Conservation (phyloP, 2,113 vertebrate genomes). For the Pterocles gutturalis region DNA sequence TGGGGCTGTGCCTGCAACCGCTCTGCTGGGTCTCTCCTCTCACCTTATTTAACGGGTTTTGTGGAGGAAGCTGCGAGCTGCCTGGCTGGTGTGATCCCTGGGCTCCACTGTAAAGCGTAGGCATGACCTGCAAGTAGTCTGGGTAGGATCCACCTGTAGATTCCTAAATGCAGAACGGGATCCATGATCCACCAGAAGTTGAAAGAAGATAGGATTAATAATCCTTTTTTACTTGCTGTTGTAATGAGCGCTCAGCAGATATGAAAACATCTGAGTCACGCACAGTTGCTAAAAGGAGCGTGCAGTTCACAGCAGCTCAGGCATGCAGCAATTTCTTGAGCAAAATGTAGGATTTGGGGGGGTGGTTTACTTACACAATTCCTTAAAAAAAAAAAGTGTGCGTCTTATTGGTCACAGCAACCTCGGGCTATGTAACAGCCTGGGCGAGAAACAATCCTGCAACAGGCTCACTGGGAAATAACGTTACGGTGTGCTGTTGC, state of each 20-base stretch:
- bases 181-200: not conserved
- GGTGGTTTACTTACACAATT: not conserved
- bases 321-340: not conserved
- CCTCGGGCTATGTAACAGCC: fast-evolving
- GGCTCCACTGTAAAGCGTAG: conserved; percentile 82
- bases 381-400: not conserved
- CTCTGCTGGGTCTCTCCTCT: not conserved
- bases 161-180: conserved; percentile 59
- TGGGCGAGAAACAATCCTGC: not conserved
- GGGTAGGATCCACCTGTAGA: conserved; percentile 69
- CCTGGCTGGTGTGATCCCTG: conserved; percentile 60
- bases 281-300: not conserved
- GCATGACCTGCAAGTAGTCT: conserved; percentile 82
- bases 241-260: not conserved
- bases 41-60: conserved; percentile 78
- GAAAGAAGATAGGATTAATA: not conserved
- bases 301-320: not conserved
- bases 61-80: conserved; percentile 72
- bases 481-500: not conserved
- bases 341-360: not conserved
- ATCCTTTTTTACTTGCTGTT: not conserved
- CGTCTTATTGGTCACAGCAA: not conserved
- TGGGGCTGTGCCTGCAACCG: fast-evolving
- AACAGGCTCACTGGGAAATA: not conserved
- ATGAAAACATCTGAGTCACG: not conserved